Evolutionary conservation across 1,140 invertebrate genomes (phyloP).

Genomic region (Pseudoatta argentina): DNA sequence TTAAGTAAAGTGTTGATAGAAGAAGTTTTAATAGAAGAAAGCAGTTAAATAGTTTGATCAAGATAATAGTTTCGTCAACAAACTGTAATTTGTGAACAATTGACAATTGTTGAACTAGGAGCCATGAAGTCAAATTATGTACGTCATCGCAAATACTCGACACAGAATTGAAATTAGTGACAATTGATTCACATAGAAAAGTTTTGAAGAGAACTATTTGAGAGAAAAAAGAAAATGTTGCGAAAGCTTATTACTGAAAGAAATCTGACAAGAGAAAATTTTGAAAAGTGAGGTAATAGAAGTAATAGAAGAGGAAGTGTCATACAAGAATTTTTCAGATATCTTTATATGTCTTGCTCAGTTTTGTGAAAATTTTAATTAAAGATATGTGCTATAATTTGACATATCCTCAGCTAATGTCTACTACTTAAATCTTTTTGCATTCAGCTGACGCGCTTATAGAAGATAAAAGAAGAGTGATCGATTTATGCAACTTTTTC

Average conservation of each 20-base stretch:
- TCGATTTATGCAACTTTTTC: neutral
- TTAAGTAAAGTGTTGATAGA: conserved; percentile 20
- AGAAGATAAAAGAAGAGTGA: conserved; percentile 16
- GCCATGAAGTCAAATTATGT: neutral
- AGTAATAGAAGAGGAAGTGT: neutral
- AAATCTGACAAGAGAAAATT: neutral
- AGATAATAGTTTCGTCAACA: neutral
- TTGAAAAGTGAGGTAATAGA: neutral
- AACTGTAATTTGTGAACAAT: conserved; percentile 22
- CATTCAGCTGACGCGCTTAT: neutral
- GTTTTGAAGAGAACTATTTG: neutral
- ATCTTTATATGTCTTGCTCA: neutral
- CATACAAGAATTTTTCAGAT: neutral
- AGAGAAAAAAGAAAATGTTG: neutral
- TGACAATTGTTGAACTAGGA: neutral
- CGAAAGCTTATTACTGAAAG: neutral
- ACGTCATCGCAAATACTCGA: neutral
- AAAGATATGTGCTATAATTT: conserved; percentile 31
- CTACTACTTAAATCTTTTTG: conserved; percentile 20
- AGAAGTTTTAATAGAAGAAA: neutral
- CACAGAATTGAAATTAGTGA: neutral
- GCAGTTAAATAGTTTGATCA: neutral
- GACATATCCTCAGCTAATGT: conserved; percentile 3
- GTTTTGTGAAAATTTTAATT: neutral
- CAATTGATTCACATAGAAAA: neutral